Conservation (phyloP, 37 sponge, comb jelly and placozoan species). For the Diacarnus erythraeanus region DNA sequence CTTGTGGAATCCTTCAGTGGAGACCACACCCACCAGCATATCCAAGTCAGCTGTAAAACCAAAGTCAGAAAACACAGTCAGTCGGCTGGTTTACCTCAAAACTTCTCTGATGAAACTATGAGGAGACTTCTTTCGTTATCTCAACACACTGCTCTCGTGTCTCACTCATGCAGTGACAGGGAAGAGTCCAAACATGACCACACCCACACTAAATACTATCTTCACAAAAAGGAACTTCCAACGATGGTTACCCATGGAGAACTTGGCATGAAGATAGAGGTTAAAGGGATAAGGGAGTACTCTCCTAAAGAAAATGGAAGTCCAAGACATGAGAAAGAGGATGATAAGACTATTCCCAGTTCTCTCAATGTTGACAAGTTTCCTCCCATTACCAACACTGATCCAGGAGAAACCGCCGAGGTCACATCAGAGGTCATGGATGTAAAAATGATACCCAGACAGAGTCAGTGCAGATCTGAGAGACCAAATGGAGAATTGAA, state of each 20-base stretch:
- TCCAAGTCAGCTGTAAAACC: background rate
- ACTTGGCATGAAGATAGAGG: conserved; percentile 29
- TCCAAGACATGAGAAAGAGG: background rate
- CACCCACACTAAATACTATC: background rate
- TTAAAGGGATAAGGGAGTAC: background rate
- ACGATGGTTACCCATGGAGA: conserved; percentile 12
- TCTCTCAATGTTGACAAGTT: background rate
- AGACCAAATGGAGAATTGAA: background rate
- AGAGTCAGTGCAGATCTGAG: background rate
- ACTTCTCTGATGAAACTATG: background rate
- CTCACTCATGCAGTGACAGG: no score
- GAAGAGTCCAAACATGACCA: background rate
- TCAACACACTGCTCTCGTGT: background rate
- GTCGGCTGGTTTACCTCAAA: conserved; percentile 5
- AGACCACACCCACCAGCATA: background rate
- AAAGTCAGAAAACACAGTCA: conserved; percentile 11
- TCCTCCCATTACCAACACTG: conserved; percentile 2
- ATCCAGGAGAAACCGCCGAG: background rate
- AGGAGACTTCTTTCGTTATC: conserved; percentile 3
- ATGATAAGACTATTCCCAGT: background rate
- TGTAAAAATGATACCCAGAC: no score
- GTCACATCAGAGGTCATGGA: background rate
- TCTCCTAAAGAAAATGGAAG: background rate
- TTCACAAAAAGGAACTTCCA: background rate
- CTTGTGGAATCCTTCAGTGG: no score